A percentile compares a stretch with the other conserved stretches of the same genome.
Conservation (phyloP, 2,888 invertebrate species). For the Campoletis raptor region DNA sequence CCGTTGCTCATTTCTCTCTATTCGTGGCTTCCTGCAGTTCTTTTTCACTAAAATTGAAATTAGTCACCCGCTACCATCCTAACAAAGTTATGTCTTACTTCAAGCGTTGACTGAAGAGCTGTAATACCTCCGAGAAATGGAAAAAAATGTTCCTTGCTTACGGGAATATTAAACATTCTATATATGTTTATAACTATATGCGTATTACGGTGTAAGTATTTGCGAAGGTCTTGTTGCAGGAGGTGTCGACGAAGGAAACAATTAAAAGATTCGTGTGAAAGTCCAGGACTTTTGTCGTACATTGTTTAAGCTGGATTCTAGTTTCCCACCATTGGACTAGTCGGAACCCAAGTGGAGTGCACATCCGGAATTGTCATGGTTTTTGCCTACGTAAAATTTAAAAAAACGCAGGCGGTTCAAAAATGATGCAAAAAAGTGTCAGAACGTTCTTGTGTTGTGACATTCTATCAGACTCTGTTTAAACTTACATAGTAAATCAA, state of each 20-base stretch:
- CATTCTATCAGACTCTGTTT: background rate
- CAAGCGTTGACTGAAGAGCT: constrained; percentile 9
- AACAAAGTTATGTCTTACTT: background rate
- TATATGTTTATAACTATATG: background rate
- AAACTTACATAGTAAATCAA: background rate
- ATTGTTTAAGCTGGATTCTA: constrained; percentile 8
- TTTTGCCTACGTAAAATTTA: background rate
- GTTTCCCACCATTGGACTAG: constrained; percentile 29
- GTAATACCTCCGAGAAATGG: background rate
- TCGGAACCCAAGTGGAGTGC: constrained; percentile 1
- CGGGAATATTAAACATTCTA: background rate
- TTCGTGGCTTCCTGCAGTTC: background rate
- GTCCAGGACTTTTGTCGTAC: constrained; percentile 12
- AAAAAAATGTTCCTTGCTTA: background rate
- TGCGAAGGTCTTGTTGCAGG: background rate
- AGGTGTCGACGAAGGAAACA: constrained; percentile 1
- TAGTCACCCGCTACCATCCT: constrained; percentile 22
- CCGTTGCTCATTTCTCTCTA: constrained; percentile 33
- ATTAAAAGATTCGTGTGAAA: constrained; percentile 17
- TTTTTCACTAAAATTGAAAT: constrained; percentile 45
- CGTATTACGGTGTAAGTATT: background rate
- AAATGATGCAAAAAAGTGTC: background rate
- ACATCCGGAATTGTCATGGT: constrained; percentile 6
- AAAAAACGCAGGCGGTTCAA: background rate
- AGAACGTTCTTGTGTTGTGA: background rate